These are phyloP conservation scores for Neelides folsomi DNA, from an alignment of 2,888 invertebrate genomes.

Conservation along the genomic window DNA sequence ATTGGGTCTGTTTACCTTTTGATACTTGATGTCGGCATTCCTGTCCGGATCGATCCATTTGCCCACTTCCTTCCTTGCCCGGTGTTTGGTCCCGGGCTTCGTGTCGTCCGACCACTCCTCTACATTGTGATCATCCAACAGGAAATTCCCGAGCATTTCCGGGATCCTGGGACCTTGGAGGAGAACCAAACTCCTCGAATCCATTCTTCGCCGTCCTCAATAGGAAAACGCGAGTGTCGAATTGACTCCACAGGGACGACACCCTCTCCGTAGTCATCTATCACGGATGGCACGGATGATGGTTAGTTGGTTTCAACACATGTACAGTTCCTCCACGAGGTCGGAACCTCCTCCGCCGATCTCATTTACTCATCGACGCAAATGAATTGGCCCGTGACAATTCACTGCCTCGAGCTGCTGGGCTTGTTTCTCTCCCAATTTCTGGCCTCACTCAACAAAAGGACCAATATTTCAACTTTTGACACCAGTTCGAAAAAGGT, in stretches of 20 bases:
- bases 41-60: conserved; percentile 31
- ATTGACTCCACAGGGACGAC: neutral
- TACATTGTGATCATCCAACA: conserved; percentile 32
- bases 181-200: conserved; percentile 16
- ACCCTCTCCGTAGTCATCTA: neutral
- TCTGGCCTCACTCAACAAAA: too few species aligned
- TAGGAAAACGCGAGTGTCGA: neutral
- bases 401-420: too few species aligned
- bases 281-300: neutral
- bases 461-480: too few species aligned
- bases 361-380: too few species aligned
- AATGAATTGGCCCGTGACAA: too few species aligned
- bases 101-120: conserved; percentile 33
- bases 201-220: conserved; percentile 13
- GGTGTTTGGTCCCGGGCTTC: conserved; percentile 24
- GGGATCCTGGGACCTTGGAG: conserved; percentile 22
- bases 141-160: conserved; percentile 31
- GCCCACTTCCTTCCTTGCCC: conserved; percentile 30
- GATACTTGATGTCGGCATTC: conserved; percentile 32
- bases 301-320: neutral
- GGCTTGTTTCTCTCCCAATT: too few species aligned
- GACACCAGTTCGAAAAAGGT: too few species aligned
- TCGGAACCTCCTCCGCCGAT: neutral
- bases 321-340: neutral
- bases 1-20: conserved; percentile 23